A percentile compares a stretch with the other conserved stretches of the same genome.
phyloP scores from a whole-genome alignment of 1,140 invertebrate genomes.

The Sminthurides bifidus region DNA sequence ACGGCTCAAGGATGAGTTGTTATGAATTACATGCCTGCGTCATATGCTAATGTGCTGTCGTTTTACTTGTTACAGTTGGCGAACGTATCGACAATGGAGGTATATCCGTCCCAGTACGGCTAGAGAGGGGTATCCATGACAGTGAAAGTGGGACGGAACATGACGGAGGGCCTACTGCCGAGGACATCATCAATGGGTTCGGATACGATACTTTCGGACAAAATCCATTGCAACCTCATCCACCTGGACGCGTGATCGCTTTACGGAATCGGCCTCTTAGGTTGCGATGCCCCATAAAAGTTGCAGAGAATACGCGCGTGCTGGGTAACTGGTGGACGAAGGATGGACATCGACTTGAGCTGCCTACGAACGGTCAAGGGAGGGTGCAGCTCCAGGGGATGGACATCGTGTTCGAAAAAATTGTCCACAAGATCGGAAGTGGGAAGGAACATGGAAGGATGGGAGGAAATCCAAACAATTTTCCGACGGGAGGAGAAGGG shows the following conservation, averaged over 20 bases:
- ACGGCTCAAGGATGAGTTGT: too few relatives aligned
- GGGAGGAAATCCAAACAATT: background rate
- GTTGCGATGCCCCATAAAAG: slow-evolving; percentile 17
- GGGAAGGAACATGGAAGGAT: background rate
- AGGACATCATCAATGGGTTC: too few relatives aligned
- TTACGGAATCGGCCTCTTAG: slow-evolving; percentile 14
- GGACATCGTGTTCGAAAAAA: slow-evolving; percentile 26
- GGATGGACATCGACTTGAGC: slow-evolving; percentile 18
- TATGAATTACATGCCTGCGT: too few relatives aligned
- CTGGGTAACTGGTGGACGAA: slow-evolving; percentile 28
- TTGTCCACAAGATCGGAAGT: slow-evolving; percentile 22
- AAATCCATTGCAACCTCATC: slow-evolving; percentile 1
- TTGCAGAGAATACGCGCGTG: slow-evolving; percentile 2
- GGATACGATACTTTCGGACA: too few relatives aligned
- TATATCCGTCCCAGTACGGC: slow-evolving; percentile 6
- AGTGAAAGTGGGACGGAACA: too few relatives aligned
- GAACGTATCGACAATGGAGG: slow-evolving; percentile 21
- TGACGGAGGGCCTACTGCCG: too few relatives aligned
- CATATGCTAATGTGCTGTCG: too few relatives aligned
- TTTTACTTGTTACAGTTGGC: too few relatives aligned
- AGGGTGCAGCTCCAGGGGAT: slow-evolving; percentile 2
- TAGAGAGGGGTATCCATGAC: too few relatives aligned
- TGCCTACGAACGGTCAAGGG: background rate
- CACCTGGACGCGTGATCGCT: slow-evolving; percentile 7
- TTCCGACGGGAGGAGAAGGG: background rate